Evolutionary conservation across 1,140 invertebrate genomes (phyloP).

Genomic region (Ips typographus): DNA sequence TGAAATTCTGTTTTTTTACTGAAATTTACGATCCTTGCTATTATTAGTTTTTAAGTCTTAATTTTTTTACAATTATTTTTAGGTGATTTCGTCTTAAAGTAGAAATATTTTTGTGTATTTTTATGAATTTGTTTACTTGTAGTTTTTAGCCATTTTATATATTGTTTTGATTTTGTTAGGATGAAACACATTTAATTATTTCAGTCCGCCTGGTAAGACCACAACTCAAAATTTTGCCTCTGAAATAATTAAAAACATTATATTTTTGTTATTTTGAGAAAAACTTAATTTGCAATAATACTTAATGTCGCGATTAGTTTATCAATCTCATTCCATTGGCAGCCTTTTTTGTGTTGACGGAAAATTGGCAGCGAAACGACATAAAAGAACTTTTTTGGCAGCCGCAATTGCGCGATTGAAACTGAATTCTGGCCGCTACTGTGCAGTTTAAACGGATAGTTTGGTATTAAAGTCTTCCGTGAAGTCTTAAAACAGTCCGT

Average conservation of each 20-base stretch:
- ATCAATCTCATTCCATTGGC: conserved; percentile 39
- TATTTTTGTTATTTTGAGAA: too few relatives aligned
- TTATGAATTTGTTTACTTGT: conserved; percentile 41
- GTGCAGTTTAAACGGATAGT: too few relatives aligned
- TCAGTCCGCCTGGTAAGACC: too few relatives aligned
- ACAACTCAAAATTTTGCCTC: too few relatives aligned
- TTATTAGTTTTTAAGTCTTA: conserved; percentile 37
- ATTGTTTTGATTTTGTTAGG: conserved; percentile 37
- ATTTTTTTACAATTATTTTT: conserved; percentile 41
- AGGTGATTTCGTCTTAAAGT: conserved; percentile 31
- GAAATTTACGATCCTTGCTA: conserved; percentile 34
- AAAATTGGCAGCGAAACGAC: conserved; percentile 33
- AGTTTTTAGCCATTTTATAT: conserved; percentile 37
- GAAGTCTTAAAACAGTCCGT: too few relatives aligned
- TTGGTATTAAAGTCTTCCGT: too few relatives aligned
- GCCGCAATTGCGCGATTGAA: too few relatives aligned
- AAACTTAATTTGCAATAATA: too few relatives aligned
- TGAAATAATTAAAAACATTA: too few relatives aligned
- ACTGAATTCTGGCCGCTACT: too few relatives aligned
- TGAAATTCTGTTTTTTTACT: conserved; percentile 10
- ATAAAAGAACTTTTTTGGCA: too few relatives aligned
- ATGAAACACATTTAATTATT: background rate
- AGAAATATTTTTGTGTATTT: conserved; percentile 33
- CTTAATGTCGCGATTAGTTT: too few relatives aligned
- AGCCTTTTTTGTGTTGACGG: conserved; percentile 23